Percentiles rank a stretch among this genome's conserved stretches.
Conservation (phyloP, 2,888 invertebrate species). For the Icerya purchasi region DNA sequence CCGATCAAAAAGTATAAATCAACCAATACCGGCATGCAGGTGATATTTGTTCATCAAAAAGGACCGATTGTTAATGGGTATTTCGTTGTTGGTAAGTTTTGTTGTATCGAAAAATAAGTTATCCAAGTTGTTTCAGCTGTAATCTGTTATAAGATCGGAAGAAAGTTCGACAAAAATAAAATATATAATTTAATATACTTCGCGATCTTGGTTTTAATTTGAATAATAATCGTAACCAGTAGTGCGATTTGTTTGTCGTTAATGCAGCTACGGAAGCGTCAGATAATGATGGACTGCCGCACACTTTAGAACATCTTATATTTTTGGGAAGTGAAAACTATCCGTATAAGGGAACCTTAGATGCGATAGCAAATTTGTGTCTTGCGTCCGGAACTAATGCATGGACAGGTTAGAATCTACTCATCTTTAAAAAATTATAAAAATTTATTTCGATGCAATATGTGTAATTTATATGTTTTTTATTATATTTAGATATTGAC, state of each 20-base stretch:
- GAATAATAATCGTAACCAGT: background rate
- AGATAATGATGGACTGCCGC: constrained; percentile 80
- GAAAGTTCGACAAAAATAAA: no score
- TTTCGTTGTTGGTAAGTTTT: constrained; percentile 55
- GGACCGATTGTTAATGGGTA: constrained; percentile 79
- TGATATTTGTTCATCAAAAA: constrained; percentile 65
- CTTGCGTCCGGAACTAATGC: constrained; percentile 83
- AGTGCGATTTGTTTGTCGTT: constrained; percentile 4
- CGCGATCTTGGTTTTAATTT: background rate
- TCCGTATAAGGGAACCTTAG: constrained; percentile 73
- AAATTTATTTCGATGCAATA: background rate
- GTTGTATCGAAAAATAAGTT: no score
- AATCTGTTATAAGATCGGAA: no score
- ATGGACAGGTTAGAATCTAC: constrained; percentile 39
- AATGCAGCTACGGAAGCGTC: constrained; percentile 64
- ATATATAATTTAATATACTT: background rate
- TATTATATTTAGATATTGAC: constrained; percentile 27
- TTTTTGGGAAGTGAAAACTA: constrained; percentile 77
- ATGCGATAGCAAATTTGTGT: constrained; percentile 70
- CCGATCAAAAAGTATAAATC: constrained; percentile 64
- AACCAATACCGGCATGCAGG: constrained; percentile 51
- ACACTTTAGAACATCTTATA: constrained; percentile 76
- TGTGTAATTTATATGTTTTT: background rate
- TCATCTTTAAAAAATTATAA: constrained; percentile 1
- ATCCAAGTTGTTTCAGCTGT: background rate